phyloP scores from a whole-genome alignment of 2,797 vertebrate species.

The Todus mexicanus region DNA sequence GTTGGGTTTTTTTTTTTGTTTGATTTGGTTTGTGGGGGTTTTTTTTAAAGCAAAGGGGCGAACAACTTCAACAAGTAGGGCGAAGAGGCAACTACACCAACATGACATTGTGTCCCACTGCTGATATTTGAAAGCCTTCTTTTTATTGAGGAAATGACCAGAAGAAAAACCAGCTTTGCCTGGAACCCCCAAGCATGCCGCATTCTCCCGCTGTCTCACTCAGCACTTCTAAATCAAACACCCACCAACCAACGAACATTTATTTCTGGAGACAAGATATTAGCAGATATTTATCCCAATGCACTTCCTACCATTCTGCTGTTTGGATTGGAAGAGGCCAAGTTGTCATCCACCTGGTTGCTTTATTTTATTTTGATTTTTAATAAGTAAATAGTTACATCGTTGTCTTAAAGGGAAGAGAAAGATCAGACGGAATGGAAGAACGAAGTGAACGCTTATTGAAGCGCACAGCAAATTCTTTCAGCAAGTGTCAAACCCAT shows the following conservation, averaged over 20 bases:
- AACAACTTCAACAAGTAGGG: background rate
- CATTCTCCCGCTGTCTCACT: background rate
- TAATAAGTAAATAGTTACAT: conserved; percentile 4
- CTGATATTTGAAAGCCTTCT: background rate
- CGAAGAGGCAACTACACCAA: background rate
- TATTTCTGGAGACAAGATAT: background rate
- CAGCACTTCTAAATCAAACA: background rate
- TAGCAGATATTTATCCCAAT: background rate
- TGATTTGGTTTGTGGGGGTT: background rate
- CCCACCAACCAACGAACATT: background rate
- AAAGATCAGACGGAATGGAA: background rate
- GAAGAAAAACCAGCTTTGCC: background rate
- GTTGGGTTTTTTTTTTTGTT: background rate
- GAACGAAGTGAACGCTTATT: conserved; percentile 16
- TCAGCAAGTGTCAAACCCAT: conserved; percentile 1
- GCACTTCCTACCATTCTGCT: background rate
- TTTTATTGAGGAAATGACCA: background rate
- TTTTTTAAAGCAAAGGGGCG: background rate
- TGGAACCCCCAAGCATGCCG: background rate
- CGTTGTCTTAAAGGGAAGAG: background rate
- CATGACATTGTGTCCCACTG: background rate
- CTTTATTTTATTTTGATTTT: background rate
- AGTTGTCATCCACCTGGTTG: background rate
- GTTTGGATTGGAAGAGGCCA: background rate
- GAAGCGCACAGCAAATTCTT: conserved; percentile 8